Percentiles rank a stretch among this genome's conserved stretches.
These are phyloP conservation scores for Onychomys torridus DNA, from an alignment of 2,797 vertebrate genomes.

Conservation along the genomic window DNA sequence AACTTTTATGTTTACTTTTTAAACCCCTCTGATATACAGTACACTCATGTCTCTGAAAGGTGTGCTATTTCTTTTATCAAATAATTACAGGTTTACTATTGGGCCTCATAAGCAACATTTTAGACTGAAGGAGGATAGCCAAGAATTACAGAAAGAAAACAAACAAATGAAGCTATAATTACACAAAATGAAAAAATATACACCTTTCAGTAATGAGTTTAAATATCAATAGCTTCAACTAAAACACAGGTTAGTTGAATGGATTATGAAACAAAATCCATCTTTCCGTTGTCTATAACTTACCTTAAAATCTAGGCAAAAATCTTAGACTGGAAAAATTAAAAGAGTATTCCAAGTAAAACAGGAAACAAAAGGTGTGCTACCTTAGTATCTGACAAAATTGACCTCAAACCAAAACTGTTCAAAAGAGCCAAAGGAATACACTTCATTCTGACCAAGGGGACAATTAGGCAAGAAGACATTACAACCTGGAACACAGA, in stretches of 20 bases:
- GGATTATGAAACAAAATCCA: neutral
- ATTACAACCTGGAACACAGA: neutral
- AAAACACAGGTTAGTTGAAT: neutral
- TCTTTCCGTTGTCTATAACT: neutral
- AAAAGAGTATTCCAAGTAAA: neutral
- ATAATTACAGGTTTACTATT: neutral
- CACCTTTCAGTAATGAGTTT: neutral
- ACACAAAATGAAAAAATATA: neutral
- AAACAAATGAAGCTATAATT: neutral
- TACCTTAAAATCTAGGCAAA: neutral
- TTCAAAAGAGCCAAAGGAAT: neutral
- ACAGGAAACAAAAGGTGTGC: neutral
- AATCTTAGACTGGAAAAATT: neutral
- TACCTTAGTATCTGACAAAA: neutral
- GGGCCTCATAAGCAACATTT: neutral
- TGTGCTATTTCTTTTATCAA: neutral
- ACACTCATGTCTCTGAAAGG: neutral
- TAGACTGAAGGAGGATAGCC: neutral
- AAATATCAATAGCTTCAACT: neutral
- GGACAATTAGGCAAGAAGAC: neutral
- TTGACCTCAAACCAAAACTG: neutral
- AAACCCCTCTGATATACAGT: neutral
- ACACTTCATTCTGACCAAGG: neutral
- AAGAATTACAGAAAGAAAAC: neutral
- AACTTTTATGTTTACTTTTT: neutral